phyloP scores from a whole-genome alignment of 1,140 invertebrate species.

The Hycleus cichorii region DNA sequence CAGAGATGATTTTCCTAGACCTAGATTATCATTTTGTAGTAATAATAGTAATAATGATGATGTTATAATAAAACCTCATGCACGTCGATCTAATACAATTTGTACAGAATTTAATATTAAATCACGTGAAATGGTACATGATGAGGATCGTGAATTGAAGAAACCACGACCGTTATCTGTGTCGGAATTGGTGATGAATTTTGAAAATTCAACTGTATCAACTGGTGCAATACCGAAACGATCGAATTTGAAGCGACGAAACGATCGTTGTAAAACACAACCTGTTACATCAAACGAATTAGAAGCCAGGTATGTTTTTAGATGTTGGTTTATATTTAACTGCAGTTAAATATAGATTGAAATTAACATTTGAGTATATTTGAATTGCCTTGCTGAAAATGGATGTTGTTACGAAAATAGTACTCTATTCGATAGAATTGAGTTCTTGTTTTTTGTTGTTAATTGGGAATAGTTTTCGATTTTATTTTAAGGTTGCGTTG shows the following conservation, averaged over 20 bases:
- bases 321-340: too few relatives aligned
- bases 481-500: neutral
- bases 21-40: conserved; percentile 48
- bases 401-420: neutral
- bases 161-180: conserved; percentile 33
- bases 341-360: too few relatives aligned
- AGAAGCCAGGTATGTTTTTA: conserved; percentile 46
- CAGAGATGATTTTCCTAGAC: conserved; percentile 48
- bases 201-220: conserved; percentile 28
- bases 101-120: conserved; percentile 29
- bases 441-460: too few relatives aligned
- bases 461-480: too few relatives aligned
- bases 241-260: conserved; percentile 41
- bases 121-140: conserved; percentile 12
- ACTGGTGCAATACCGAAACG: conserved; percentile 42
- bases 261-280: conserved; percentile 55
- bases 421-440: neutral
- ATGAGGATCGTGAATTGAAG: conserved; percentile 24
- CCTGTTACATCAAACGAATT: conserved; percentile 59
- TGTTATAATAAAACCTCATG: neutral
- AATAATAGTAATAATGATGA: conserved; percentile 34
- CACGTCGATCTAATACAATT: conserved; percentile 29
- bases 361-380: too few relatives aligned
- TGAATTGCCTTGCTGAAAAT: too few relatives aligned
- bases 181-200: conserved; percentile 35